Conservation (phyloP, 2,888 invertebrate species). For the Bimastos eiseni region DNA sequence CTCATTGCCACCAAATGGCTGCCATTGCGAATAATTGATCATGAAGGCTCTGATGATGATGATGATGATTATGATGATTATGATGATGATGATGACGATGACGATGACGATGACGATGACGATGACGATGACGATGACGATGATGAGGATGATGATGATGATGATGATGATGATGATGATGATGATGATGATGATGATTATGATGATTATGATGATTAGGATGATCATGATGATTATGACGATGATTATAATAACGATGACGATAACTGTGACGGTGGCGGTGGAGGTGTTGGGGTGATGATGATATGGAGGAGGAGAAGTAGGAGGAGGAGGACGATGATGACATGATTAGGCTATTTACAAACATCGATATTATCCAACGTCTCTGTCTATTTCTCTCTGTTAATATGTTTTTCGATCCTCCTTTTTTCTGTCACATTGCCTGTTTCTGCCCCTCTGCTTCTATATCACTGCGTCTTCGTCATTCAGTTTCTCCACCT, state of each 20-base stretch:
- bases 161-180: background rate
- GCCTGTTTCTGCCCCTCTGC: too few relatives aligned
- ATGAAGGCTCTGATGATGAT: background rate
- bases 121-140: background rate
- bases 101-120: background rate
- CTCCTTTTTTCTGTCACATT: background rate
- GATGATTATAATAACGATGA: background rate
- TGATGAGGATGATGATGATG: background rate
- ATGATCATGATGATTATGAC: conserved; percentile 19
- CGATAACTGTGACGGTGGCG: background rate
- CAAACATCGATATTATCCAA: background rate
- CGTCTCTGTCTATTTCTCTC: background rate
- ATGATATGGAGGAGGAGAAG: background rate
- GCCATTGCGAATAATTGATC: background rate
- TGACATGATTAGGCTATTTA: too few relatives aligned
- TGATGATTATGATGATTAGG: conserved; percentile 3
- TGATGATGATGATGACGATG: conserved; percentile 19
- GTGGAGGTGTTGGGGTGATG: background rate
- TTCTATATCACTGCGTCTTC: too few relatives aligned
- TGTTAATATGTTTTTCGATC: background rate
- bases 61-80: conserved; percentile 16
- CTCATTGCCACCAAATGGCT: background rate
- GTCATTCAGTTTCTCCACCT: too few relatives aligned
- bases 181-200: background rate
- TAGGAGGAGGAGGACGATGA: background rate